Conservation (phyloP, 2,888 invertebrate genomes). For the Abrostola triplasia region DNA sequence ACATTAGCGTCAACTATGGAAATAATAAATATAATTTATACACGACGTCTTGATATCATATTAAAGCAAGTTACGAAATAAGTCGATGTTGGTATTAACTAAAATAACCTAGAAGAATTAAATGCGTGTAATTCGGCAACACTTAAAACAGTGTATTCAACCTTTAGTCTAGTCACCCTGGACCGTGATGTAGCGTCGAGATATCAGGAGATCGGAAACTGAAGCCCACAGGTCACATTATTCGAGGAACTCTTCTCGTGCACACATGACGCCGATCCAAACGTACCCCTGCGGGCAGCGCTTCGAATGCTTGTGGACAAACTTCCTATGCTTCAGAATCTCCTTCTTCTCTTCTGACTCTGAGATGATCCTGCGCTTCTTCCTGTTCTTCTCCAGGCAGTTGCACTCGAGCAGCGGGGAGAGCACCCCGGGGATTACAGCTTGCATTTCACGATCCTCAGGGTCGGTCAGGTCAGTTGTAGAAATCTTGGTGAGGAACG, state of each 20-base stretch:
- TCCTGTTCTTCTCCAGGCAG: slow-evolving; percentile 56
- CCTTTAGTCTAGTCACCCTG: slow-evolving; percentile 8
- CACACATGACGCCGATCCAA: slow-evolving; percentile 30
- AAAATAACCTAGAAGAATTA: slow-evolving; percentile 28
- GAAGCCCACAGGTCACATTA: background rate
- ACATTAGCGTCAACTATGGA: slow-evolving; percentile 2
- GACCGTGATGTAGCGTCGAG: background rate
- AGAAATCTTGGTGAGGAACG: slow-evolving; percentile 49
- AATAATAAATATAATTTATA: slow-evolving; percentile 19
- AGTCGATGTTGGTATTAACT: slow-evolving; percentile 11
- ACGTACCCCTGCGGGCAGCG: slow-evolving; percentile 28
- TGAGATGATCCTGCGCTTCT: slow-evolving; percentile 51
- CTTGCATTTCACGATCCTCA: slow-evolving; percentile 27
- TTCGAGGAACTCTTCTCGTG: slow-evolving; percentile 5
- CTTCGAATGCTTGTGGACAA: background rate
- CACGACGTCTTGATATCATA: slow-evolving; percentile 4
- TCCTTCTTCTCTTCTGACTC: slow-evolving; percentile 18
- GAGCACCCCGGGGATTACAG: slow-evolving; percentile 56
- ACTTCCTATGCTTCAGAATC: background rate
- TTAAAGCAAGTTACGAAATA: slow-evolving; percentile 20
- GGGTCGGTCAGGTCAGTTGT: background rate
- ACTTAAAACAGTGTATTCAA: slow-evolving; percentile 51
- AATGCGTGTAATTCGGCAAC: slow-evolving; percentile 31
- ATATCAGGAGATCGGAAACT: slow-evolving; percentile 7
- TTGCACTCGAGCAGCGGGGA: slow-evolving; percentile 54